Evolutionary conservation across 1,140 invertebrate species (phyloP).

Genomic region (Drosophila sp.): DNA sequence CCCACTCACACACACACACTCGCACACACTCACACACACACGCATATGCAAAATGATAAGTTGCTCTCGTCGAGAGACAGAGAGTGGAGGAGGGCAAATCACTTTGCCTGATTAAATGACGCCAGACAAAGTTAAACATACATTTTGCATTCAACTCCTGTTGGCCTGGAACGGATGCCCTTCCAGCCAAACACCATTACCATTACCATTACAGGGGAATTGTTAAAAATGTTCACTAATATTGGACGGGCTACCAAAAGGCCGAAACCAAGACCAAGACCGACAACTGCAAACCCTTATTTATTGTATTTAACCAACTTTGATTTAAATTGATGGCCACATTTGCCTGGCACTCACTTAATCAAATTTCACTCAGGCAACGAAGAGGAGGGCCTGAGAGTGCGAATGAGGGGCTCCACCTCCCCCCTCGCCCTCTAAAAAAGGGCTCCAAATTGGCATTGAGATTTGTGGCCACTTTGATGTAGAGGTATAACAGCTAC

Average conservation of each 20-base stretch:
- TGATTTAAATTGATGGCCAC: conserved; percentile 76
- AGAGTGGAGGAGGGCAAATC: conserved; percentile 52
- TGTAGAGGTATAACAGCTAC: conserved; percentile 20
- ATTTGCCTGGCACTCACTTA: conserved; percentile 66
- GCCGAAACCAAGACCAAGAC: background rate
- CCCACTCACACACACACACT: conserved; percentile 20
- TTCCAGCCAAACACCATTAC: conserved; percentile 47
- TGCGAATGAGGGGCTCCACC: background rate
- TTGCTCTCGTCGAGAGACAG: conserved; percentile 32
- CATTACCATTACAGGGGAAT: conserved; percentile 34
- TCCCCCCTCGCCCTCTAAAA: conserved; percentile 18
- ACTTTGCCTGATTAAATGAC: conserved; percentile 80
- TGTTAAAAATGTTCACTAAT: conserved; percentile 79
- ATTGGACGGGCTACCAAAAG: conserved; percentile 26
- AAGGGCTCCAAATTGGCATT: conserved; percentile 53
- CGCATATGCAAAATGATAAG: conserved; percentile 65
- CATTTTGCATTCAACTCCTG: conserved; percentile 37
- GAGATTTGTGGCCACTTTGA: conserved; percentile 51
- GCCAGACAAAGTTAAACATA: conserved; percentile 51
- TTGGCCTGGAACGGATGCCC: conserved; percentile 50
- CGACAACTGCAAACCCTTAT: conserved; percentile 52
- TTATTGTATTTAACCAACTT: conserved; percentile 64
- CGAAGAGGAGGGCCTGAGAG: background rate
- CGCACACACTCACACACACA: conserved; percentile 19
- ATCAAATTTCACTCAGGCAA: conserved; percentile 67